Percentiles rank a stretch among this genome's conserved stretches.
Evolutionary conservation across 2,888 invertebrate genomes (phyloP).

Genomic region (Callyntrura guangdongensis): DNA sequence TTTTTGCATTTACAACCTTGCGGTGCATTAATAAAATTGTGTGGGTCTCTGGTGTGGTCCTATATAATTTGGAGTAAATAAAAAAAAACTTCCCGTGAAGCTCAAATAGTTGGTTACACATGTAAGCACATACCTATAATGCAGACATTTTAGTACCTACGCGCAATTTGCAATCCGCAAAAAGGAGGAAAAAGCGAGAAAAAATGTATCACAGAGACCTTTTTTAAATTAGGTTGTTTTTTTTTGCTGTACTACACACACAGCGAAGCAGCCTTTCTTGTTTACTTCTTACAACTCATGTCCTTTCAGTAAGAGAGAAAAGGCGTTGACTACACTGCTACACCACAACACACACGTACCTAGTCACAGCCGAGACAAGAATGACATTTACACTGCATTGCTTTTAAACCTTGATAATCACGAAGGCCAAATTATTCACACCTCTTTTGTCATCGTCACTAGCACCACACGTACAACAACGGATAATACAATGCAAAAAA

Average conservation of each 20-base stretch:
- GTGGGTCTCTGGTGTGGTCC: conserved; percentile 34
- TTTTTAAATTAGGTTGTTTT: conserved; percentile 54
- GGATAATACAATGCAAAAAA: conserved; percentile 10
- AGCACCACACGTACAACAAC: neutral
- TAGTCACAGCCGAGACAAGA: neutral
- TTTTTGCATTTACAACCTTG: conserved; percentile 43
- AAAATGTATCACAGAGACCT: neutral
- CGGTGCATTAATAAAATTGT: conserved; percentile 8
- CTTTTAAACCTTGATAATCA: conserved; percentile 72
- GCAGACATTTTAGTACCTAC: conserved; percentile 11
- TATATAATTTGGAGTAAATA: conserved; percentile 43
- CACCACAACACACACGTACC: conserved; percentile 16
- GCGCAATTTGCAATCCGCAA: conserved; percentile 25
- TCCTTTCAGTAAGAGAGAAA: neutral
- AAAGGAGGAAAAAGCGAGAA: neutral
- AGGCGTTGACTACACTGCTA: neutral
- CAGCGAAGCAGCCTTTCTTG: conserved; percentile 33
- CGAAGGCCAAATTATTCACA: conserved; percentile 73
- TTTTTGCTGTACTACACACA: conserved; percentile 23
- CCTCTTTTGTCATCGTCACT: conserved; percentile 59
- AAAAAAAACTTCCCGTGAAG: conserved; percentile 23
- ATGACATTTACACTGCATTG: conserved; percentile 63
- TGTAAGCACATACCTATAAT: neutral
- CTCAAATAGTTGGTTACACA: neutral
- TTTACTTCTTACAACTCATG: conserved; percentile 41